phyloP scores from a whole-genome alignment of 1,140 invertebrate genomes.

The Orius laevigatus region DNA sequence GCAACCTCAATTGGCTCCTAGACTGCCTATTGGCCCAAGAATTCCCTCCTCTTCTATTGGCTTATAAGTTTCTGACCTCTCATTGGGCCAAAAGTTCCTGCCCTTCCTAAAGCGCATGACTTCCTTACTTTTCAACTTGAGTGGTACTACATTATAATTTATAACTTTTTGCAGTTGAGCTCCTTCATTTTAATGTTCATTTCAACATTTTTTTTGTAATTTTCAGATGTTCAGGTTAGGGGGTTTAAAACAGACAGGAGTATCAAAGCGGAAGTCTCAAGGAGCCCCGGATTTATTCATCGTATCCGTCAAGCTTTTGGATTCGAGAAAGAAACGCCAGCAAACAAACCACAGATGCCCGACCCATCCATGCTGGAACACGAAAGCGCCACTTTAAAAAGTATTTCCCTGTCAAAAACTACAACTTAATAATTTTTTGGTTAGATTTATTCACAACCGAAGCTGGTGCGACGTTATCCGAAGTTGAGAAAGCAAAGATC shows the following conservation, averaged over 20 bases:
- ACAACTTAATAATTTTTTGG: neutral
- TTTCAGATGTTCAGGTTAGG: constrained; percentile 16
- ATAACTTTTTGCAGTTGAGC: too few species aligned
- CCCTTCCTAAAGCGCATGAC: too few species aligned
- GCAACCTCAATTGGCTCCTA: too few species aligned
- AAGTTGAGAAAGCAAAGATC: constrained; percentile 59
- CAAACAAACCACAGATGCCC: neutral
- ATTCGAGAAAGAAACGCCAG: constrained; percentile 11
- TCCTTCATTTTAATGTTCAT: neutral
- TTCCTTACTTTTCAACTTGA: too few species aligned
- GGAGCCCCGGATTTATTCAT: constrained; percentile 15
- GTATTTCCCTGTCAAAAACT: constrained; percentile 5
- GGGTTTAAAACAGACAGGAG: constrained; percentile 19
- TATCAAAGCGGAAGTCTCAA: constrained; percentile 15
- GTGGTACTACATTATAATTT: too few species aligned
- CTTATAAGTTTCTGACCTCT: too few species aligned
- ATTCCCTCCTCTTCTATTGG: too few species aligned
- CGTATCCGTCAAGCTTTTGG: constrained; percentile 15
- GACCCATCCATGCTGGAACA: constrained; percentile 2
- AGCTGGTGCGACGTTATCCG: constrained; percentile 14
- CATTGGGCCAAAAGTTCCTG: too few species aligned
- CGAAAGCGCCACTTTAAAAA: constrained; percentile 14
- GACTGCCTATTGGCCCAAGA: too few species aligned
- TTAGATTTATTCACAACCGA: neutral
- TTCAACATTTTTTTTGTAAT: neutral